Base-by-base conservation (phyloP, 2,797 vertebrate species). In the Spizella passerina region DNA sequence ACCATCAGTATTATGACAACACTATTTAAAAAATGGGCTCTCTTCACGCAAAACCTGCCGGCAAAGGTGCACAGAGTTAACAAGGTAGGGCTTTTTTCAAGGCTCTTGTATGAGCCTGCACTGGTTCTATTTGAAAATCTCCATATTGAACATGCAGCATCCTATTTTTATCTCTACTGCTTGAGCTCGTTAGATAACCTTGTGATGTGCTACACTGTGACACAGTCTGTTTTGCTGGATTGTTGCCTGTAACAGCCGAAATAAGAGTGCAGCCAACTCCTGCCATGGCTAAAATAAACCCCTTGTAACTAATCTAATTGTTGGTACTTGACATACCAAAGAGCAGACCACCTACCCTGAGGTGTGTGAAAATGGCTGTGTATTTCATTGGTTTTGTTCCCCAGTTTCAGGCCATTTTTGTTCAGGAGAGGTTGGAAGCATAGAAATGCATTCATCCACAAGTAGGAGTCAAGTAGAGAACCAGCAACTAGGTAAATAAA, bases 241-340 rank as follows among this genome's bases (percentile, higher is more conserved):
- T 96, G 57, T 80, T 94, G 86, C 72, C 90, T 83, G 21, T 68
- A 90, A 59, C 60, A 89, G 76, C 32, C 30, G 4, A 82, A 96
- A 65, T 68, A 61, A 71, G 56, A 87, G 71, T 34, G 56, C 83
- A 68, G 56, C 43, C 1, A 36, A 29, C 61, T 87, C 75, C 72
- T 91, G 34, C 75, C 34, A 2, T 38, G 57, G 78, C 83, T 96
- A 89, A 93, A 94, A 93, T 94, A 92, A 90, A 26, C 36, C 17
- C 26, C 29, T 57, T 92, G 50, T 85, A 87, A 69, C 38, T 69
- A 65, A 83, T 87, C 53, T 92, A 30, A 56, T 80, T 85, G 77
- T 75, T 84, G 44, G 44, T 83, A 32, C 80, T 66, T 86, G 39
- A 52, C 60, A 32, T 49, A 47, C 71, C 53, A 68, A 82, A 93